phyloP scores from a whole-genome alignment of 2,797 vertebrate genomes.

The Oryzias sinensis region DNA sequence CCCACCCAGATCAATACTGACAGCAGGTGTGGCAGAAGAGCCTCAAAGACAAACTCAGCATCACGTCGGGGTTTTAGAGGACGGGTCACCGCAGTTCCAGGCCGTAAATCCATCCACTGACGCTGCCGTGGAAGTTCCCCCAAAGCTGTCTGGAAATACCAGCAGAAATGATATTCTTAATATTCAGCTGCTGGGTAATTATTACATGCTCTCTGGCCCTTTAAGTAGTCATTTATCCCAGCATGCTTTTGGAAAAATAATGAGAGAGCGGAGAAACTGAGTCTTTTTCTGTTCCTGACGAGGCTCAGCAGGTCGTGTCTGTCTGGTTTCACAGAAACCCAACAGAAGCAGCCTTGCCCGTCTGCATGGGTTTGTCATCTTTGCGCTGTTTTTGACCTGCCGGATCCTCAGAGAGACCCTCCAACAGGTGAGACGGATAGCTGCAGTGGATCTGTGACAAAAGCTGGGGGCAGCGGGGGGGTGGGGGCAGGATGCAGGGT shows the following conservation, averaged over 20 bases:
- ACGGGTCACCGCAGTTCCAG: constrained; percentile 72
- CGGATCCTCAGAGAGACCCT: no score
- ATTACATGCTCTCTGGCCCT: background rate
- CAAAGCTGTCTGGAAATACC: constrained; percentile 16
- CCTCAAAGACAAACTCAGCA: constrained; percentile 79
- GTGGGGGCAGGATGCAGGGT: constrained; percentile 66
- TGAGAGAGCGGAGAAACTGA: no score
- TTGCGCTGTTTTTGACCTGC: no score
- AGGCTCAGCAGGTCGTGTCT: no score
- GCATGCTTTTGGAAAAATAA: no score
- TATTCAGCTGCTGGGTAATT: background rate
- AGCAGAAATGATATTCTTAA: no score
- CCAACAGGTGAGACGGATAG: no score
- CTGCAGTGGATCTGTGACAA: background rate
- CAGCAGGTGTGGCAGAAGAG: constrained; percentile 69
- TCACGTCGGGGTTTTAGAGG: constrained; percentile 79
- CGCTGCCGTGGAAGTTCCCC: constrained; percentile 49
- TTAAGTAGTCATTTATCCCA: background rate
- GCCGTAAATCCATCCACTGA: constrained; percentile 69
- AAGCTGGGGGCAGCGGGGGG: background rate
- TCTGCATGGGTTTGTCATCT: no score
- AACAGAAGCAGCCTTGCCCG: no score
- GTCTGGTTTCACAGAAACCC: no score
- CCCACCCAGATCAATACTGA: constrained; percentile 84
- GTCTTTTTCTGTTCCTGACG: no score